phyloP scores from a whole-genome alignment of 2,888 invertebrate genomes.

The Parapristionchus giblindavisi region DNA sequence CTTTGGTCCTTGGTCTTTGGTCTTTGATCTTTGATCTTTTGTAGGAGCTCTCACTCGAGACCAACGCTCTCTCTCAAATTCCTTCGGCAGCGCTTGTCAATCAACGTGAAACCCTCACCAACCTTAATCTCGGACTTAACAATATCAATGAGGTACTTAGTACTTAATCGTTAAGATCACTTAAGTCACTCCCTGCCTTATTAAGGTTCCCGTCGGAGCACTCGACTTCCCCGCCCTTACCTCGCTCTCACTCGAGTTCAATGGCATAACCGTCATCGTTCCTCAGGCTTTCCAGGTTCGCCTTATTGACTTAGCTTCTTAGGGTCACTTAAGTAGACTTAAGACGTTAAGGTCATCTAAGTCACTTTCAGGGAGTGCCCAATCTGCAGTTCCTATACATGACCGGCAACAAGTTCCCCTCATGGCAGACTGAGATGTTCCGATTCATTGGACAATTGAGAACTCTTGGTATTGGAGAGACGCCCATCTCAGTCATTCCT shows the following conservation, averaged over 20 bases:
- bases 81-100: slow-evolving; percentile 65
- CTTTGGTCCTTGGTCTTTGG: not conserved
- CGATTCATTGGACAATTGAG: slow-evolving; percentile 63
- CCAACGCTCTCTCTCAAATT: slow-evolving; percentile 64
- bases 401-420: slow-evolving; percentile 69
- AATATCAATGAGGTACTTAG: slow-evolving; percentile 52
- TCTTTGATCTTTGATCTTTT: slow-evolving; percentile 5
- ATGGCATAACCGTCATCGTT: slow-evolving; percentile 65
- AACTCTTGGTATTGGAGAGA: slow-evolving; percentile 69
- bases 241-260: slow-evolving; percentile 69
- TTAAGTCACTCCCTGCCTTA: slow-evolving; percentile 1
- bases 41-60: slow-evolving; percentile 68
- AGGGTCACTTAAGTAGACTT: not conserved
- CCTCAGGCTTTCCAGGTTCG: slow-evolving; percentile 66
- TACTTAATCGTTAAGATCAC: not conserved
- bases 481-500: slow-evolving; percentile 68
- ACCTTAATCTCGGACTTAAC: slow-evolving; percentile 69
- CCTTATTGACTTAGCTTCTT: not conserved
- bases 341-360: not conserved
- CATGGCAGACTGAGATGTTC: slow-evolving; percentile 69
- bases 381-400: slow-evolving; percentile 68
- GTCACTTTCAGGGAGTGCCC: slow-evolving; percentile 58
- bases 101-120: slow-evolving; percentile 62
- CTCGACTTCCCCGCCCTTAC: slow-evolving; percentile 68
- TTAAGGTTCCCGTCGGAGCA: slow-evolving; percentile 66